Percentiles rank a stretch among this genome's conserved stretches.
These are phyloP conservation scores for Cairina moschata DNA, from an alignment of 2,113 vertebrate genomes.

Conservation along the genomic window DNA sequence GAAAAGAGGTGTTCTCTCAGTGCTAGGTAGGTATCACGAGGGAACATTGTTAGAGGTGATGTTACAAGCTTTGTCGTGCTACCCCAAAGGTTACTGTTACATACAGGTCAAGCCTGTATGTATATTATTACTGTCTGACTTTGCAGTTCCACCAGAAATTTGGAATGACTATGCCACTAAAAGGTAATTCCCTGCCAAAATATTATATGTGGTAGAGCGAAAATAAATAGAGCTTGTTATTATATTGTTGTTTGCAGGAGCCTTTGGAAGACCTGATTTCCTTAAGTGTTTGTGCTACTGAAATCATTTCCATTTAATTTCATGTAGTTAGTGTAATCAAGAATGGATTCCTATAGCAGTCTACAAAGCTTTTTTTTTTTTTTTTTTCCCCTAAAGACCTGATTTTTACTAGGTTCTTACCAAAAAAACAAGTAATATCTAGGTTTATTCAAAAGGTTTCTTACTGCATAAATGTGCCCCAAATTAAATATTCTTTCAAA, in stretches of 20 bases:
- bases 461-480: neutral
- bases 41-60: accelerated
- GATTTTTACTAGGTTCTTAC: neutral
- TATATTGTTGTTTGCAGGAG: neutral
- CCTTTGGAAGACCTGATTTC: neutral
- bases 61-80: neutral
- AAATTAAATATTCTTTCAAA: neutral
- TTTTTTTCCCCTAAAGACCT: neutral
- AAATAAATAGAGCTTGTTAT: neutral
- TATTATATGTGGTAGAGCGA: neutral
- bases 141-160: neutral
- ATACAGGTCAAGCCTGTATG: too few species aligned
- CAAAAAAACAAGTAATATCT: neutral
- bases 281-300: neutral
- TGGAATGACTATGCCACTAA: neutral
- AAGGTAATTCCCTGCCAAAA: neutral
- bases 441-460: neutral
- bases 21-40: neutral
- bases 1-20: neutral
- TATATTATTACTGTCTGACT: neutral
- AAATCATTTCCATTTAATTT: neutral
- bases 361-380: neutral
- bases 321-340: accelerated
- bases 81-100: neutral
- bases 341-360: neutral